Evolutionary conservation across 2,113 vertebrate genomes (phyloP).

Genomic region (Ammodytes dubius): DNA sequence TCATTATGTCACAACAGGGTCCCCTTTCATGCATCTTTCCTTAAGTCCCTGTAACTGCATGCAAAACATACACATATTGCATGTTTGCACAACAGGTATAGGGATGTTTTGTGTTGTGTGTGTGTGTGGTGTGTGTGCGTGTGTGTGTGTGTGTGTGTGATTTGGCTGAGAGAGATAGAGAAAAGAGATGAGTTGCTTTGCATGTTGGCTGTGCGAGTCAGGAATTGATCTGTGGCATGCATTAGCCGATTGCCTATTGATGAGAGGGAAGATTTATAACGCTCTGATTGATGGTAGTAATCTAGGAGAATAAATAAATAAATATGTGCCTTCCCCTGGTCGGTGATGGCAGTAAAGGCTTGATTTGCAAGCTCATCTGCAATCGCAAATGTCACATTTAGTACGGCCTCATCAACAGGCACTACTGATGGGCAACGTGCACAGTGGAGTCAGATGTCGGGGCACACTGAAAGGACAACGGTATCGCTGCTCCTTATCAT

Average conservation of each 20-base stretch:
- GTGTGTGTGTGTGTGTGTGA: slow-evolving; percentile 21
- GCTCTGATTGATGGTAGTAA: slow-evolving; percentile 78
- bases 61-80: slow-evolving; percentile 43
- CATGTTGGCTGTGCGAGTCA: slow-evolving; percentile 72
- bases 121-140: slow-evolving; percentile 17
- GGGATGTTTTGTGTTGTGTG: slow-evolving; percentile 55
- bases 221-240: slow-evolving; percentile 83
- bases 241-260: slow-evolving; percentile 90
- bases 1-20: slow-evolving; percentile 43
- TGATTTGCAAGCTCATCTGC: slow-evolving; percentile 82
- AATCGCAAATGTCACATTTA: slow-evolving; percentile 79
- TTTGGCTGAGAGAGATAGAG: not conserved
- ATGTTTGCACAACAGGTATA: slow-evolving; percentile 46
- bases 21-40: slow-evolving; percentile 22
- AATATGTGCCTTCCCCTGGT: slow-evolving; percentile 68
- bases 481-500: slow-evolving; percentile 17
- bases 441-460: slow-evolving; percentile 54
- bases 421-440: slow-evolving; percentile 42
- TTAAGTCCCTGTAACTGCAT: slow-evolving; percentile 18
- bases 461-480: slow-evolving; percentile 43
- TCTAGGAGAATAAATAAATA: slow-evolving; percentile 84
- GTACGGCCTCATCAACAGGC: slow-evolving; percentile 60
- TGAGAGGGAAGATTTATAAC: slow-evolving; percentile 84
- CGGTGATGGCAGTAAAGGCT: slow-evolving; percentile 75
- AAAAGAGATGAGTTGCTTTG: slow-evolving; percentile 65